phyloP scores from a whole-genome alignment of 1,140 invertebrate genomes.

The Cotesia vestalis region DNA sequence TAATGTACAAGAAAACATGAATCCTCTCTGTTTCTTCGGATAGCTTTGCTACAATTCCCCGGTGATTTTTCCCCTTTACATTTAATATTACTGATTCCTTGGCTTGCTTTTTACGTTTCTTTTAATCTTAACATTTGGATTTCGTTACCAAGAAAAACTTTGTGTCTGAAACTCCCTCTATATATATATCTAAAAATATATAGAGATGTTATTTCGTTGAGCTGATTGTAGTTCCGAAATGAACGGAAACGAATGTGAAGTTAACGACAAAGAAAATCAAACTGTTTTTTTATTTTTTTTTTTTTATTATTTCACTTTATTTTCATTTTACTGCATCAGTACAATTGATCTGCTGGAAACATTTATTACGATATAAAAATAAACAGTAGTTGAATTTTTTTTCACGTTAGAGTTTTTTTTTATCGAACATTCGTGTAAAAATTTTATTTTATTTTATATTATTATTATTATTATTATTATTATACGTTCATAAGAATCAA shows the following conservation, averaged over 20 bases:
- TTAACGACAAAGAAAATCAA: slow-evolving; percentile 12
- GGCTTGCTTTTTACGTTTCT: not conserved
- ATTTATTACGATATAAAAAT: not conserved
- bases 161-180: not conserved
- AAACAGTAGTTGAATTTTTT: too few species aligned
- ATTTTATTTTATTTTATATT: too few species aligned
- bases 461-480: too few species aligned
- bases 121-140: too few species aligned
- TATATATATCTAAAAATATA: not conserved
- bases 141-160: too few species aligned
- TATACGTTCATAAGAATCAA: too few species aligned
- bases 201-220: not conserved
- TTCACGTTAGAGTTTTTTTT: too few species aligned
- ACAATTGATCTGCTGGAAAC: not conserved
- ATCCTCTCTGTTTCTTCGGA: not conserved
- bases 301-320: too few species aligned
- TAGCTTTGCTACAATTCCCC: not conserved
- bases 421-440: too few species aligned
- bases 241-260: slow-evolving; percentile 1
- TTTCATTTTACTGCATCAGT: too few species aligned
- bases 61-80: not conserved
- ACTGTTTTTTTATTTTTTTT: not conserved
- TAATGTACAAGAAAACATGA: slow-evolving; percentile 8
- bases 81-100: not conserved
- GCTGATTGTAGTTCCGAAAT: not conserved